Evolutionary conservation across 1,140 invertebrate genomes (phyloP), one percentile per base, ranked within the genome.

Genomic region (Drosophila pandora): DNA sequence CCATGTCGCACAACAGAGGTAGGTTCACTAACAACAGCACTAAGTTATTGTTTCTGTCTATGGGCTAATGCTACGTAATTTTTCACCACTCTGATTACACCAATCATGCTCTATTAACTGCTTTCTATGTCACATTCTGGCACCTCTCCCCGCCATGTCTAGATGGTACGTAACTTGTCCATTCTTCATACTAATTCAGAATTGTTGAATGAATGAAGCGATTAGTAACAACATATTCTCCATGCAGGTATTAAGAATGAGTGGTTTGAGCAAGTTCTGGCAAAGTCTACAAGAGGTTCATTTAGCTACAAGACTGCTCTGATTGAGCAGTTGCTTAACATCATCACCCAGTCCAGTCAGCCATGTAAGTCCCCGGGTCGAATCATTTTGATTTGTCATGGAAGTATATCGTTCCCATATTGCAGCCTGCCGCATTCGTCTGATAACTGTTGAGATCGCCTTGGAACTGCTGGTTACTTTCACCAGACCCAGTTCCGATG

Each of bases 1-100:
- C 98, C 13, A 94, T 99, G 89, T 96, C 96, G 56, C 96, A 97
- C 91, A 99, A 99, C 93, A 94, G 95, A 95, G 98, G 98, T 98
- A 92, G 90, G 70, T 37, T 2, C 9, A 10, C 0, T 9, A 10
- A 9, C 0, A 6, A 2, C 9, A 12, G 7, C 4, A 10, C 22
- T 32, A 4, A 32, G 5, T 28, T 28, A 34, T 59, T 39, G 34
- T 72, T 49, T 43, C 12, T 41, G 28, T 30, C 39, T 43, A 7
- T 63, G 28, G 56, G 60, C 56, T 62, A 76, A 50, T 63, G 45
- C 54, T 65, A 13, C 60, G 60, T 62, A 71, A 64, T 39, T 64
- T 50, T 87, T 54, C 76, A 70, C 47, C 60, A 57, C 34, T 72
- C 48, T 79, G 45, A 39, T 72, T 55, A 58, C 54, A 49, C 45